Base-by-base conservation (phyloP, 2,113 vertebrate species). In the Oreochromis tanganicae region DNA sequence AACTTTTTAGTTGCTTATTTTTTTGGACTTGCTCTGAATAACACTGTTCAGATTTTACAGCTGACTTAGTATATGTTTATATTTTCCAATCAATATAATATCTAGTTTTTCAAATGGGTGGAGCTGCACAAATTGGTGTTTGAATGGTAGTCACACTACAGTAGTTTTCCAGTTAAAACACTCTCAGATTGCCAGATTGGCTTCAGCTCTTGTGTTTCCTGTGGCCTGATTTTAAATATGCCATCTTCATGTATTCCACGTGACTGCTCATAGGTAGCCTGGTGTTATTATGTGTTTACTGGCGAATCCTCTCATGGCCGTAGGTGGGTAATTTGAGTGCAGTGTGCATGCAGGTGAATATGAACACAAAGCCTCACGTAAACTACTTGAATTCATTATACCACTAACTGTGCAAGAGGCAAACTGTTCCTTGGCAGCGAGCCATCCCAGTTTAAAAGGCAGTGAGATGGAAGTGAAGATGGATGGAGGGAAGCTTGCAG, bases 391-490 rank as follows among this genome's bases (percentile, higher is more conserved):
- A 85, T 36, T 61, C 57, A 84, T 86, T 81, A 50, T 4, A 5
- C 41, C 52, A 1, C 34, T 3, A 38, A 38, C 21, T 66, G 55
- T n/a, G 32, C 55, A 61, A 27, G 38, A 71, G 93, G 93, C 94
- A 93, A 94, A 96, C 89, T 87, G 95, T 93, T 96, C 96, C 95
- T 85, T 94, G 97, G 97, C 97, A 93, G 87, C 83, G 83, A 91
- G 96, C 97, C 97, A 95, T 94, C 79, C 9, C 43, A 29, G 54
- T 29, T 84, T 95, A 96, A 97, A 80, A 80, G 5, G 79, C 50
- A 83, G 85, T 68, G 7, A 41, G 79, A 81, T 56, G 21, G 66
- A 83, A 59, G 81, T 38, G 81, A 92, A 82, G 89, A 89, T 87
- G 81, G 91, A 93, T 88, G 86, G 86, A 81, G 83, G 66, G 73